Conservation (phyloP, 2,113 vertebrate species). For the Chlorodrepanis virens region DNA sequence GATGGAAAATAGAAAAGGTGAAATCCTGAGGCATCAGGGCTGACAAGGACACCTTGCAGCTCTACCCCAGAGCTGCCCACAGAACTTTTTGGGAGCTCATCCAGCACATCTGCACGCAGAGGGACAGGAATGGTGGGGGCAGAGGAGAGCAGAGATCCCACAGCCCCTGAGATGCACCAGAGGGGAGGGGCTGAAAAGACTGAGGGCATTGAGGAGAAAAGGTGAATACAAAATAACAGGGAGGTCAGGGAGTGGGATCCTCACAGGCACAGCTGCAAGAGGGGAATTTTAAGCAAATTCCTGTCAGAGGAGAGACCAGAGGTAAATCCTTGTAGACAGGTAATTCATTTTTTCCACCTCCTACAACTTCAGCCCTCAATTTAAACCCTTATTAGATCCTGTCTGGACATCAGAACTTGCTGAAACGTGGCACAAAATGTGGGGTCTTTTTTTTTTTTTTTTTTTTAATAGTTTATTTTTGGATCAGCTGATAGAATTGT, state of each 20-base stretch:
- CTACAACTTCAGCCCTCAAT: background rate
- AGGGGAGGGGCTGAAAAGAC: background rate
- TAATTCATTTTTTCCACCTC: slow-evolving; percentile 35
- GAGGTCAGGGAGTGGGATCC: background rate
- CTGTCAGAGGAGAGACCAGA: background rate
- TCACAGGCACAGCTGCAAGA: background rate
- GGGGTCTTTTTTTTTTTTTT: fast-evolving
- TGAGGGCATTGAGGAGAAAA: background rate
- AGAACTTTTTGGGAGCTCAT: background rate
- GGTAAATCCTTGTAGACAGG: slow-evolving; percentile 10
- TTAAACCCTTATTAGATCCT: slow-evolving; percentile 24
- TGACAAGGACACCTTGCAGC: background rate
- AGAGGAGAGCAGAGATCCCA: background rate
- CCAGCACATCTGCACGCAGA: background rate
- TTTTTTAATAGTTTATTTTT: background rate
- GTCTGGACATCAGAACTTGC: background rate
- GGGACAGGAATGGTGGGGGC: background rate
- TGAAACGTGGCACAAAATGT: background rate
- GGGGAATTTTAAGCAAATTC: slow-evolving; percentile 33
- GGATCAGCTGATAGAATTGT: background rate
- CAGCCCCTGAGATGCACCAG: background rate
- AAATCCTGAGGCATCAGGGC: background rate
- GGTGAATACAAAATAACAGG: background rate
- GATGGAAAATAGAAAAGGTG: background rate
- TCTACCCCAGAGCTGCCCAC: background rate